Conservation (phyloP, 2,113 vertebrate genomes). For the Menidia beryllina region DNA sequence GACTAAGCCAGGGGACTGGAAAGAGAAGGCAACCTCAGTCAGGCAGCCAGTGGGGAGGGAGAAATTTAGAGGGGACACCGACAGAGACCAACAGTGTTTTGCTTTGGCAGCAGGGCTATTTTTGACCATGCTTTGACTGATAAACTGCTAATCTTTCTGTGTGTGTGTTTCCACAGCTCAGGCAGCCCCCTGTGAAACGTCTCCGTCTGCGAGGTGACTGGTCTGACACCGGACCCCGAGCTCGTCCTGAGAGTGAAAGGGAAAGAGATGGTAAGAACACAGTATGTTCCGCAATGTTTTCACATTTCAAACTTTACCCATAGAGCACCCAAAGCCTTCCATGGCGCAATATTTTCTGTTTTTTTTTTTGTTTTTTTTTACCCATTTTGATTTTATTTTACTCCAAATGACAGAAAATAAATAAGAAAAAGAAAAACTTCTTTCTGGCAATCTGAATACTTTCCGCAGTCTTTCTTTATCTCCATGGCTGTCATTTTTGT, state of each 20-base stretch:
- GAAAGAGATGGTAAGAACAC: constrained; percentile 91
- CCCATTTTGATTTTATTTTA: background rate
- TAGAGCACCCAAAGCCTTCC: background rate
- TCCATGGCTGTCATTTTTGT: background rate
- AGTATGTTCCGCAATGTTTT: background rate
- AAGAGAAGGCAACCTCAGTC: constrained; percentile 52
- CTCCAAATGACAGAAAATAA: too few relatives aligned
- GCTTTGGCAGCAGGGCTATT: constrained; percentile 73
- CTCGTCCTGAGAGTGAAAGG: constrained; percentile 96
- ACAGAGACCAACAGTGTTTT: constrained; percentile 65
- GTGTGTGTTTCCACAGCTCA: constrained; percentile 81
- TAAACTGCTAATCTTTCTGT: constrained; percentile 62
- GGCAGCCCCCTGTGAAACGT: constrained; percentile 96
- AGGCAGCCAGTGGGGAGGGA: constrained; percentile 36
- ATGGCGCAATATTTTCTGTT: background rate
- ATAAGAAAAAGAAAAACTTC: too few relatives aligned
- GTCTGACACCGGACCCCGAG: constrained; percentile 98
- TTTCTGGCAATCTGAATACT: too few relatives aligned
- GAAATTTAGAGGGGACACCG: constrained; percentile 46
- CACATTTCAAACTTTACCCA: background rate
- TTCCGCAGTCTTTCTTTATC: too few relatives aligned
- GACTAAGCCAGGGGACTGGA: constrained; percentile 41
- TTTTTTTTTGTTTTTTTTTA: background rate
- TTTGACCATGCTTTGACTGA: constrained; percentile 71
- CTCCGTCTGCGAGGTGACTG: constrained; percentile 95